These are phyloP conservation scores for Actias luna DNA, from an alignment of 2,888 invertebrate species.

Conservation along the genomic window DNA sequence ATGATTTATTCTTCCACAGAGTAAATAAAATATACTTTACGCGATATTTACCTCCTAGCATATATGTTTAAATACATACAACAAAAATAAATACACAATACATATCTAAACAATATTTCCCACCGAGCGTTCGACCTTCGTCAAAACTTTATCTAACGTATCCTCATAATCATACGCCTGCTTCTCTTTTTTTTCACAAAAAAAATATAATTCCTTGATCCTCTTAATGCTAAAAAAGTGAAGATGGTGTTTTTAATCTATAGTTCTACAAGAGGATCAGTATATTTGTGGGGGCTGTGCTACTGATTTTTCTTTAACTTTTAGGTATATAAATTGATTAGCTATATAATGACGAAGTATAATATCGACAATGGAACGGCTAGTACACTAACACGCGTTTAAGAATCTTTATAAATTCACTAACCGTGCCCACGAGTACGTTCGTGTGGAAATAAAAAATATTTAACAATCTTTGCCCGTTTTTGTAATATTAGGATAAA, in stretches of 20 bases:
- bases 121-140: slow-evolving; percentile 66
- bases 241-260: slow-evolving; percentile 76
- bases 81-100: slow-evolving; percentile 34
- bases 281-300: not conserved
- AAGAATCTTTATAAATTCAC: no score
- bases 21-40: not conserved
- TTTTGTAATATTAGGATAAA: no score
- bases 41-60: not conserved
- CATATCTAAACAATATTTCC: slow-evolving; percentile 42
- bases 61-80: slow-evolving; percentile 1
- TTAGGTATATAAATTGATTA: not conserved
- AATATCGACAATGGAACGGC: no score
- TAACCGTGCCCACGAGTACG: no score
- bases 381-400: no score
- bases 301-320: not conserved
- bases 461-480: no score
- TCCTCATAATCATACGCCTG: slow-evolving; percentile 72
- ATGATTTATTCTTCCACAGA: not conserved
- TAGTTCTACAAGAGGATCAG: slow-evolving; percentile 8
- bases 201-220: slow-evolving; percentile 73
- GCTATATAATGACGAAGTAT: no score
- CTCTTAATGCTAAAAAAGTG: slow-evolving; percentile 73
- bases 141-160: slow-evolving; percentile 77
- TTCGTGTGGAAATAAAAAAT: no score
- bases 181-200: slow-evolving; percentile 38